Base-by-base conservation (phyloP, 2,113 vertebrate genomes). In the Gambusia holbrooki region DNA sequence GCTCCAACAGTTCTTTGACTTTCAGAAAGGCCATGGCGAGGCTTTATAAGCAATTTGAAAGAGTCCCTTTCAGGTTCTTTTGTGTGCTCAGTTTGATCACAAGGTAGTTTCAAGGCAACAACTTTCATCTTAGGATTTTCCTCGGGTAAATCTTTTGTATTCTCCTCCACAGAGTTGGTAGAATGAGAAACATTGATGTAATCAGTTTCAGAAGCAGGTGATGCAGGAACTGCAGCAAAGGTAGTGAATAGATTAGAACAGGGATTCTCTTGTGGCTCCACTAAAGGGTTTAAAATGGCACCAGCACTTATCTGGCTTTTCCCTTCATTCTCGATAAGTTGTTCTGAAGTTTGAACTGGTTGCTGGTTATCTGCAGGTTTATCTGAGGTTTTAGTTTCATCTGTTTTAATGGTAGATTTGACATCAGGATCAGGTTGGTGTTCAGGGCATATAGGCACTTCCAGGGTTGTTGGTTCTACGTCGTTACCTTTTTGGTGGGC, bases 281-380 rank as follows among this genome's bases (percentile, higher is more conserved):
- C 60, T 10, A 58, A 61, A 27, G 86, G 82, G 30, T 88, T 83
- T 0, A 87, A 92, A 14, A 90, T 92, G 58, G 77, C 81, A 17
- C 91, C 93, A 15, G 90, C 90, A 71, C 92, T 90, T 74, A 88
- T 91, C 66, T 94, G 92, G n/a, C 82, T 93, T 37, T 90, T 91
- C 48, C 85, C 91, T 25, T 84, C 83, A 64, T 77, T 91, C 17
- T 88, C 85, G 8, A 84, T 89, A 2, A 72, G 3, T 85, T 76
- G 30, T 9, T 79, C 88, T 74, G 74, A 62, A 81, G 78, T 13
- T 88, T 42, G 0, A 66, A 45, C 42, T 51, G 62, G 62, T 74
- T 68, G 74, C 66, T 73, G 0, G 63, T 25, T 54, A 88, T 89
- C 68, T 13, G 40, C 17, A 71, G 32, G 40, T 66, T 78, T 32